Base-by-base conservation (phyloP, 2,113 vertebrate genomes). In the Falcunculus frontatus region DNA sequence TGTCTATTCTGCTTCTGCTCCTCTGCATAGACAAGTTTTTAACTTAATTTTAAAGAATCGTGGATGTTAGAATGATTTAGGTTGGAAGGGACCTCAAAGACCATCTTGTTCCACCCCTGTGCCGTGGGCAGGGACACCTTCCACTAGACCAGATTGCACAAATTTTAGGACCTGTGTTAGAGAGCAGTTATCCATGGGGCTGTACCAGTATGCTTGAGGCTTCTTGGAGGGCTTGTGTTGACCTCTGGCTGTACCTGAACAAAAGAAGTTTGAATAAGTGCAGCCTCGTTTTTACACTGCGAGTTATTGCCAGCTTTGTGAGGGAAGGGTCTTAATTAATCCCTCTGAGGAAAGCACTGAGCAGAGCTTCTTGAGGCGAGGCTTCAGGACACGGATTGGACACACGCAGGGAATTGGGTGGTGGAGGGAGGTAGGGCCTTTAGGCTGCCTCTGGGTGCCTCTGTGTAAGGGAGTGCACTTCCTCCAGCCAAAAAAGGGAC, bases 261-360 rank as follows among this genome's bases (percentile, higher is more conserved):
- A 21, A 39, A n/a, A 68, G 32, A 50, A 69, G 29, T 63, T 17
- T 87, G 21, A 57, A 0, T 74, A 86, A 96, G 30, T 13, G 10
- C 39, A 70, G 64, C 50, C 64, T 81, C 3, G 1, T 60, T 82
- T 81, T 81, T 4, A 72, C 33, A 68, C 33, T 27, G 21, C 10
- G 23, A 67, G 33, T 89, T 74, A 75, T 16, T 87, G 60, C 64
- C 60, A 63, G 21, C 30, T 67, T 37, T 78, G 60, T 47, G 35
- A 60, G 63, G 32, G 52, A 89, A 82, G 37, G 52, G 41, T 56
- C 57, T 53, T 95, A 93, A 95, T 95, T 84, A 89, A 79, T 95
- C 60, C 93, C 84, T 64, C 49, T 23, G 84, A 93, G 93, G 69
- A 84, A 64, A 82, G 87, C 49, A 30, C 2, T 78, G 84, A 87